Percentiles rank a stretch among this genome's conserved stretches.
Evolutionary conservation across 2,888 invertebrate species (phyloP).

Genomic region (Epiperipatus broadwayi): DNA sequence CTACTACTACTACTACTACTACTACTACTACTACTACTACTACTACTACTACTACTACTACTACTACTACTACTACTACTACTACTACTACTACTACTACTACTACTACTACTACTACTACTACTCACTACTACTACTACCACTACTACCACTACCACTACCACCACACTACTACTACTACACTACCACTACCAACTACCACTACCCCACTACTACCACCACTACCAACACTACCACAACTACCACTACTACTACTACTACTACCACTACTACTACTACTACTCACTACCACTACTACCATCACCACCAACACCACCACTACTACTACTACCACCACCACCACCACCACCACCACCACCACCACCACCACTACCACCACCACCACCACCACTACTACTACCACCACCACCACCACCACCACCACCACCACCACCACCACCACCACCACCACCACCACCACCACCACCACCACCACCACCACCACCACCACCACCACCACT

Average conservation of each 20-base stretch:
- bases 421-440: background rate
- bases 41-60: slow-evolving; percentile 3
- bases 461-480: slow-evolving; percentile 16
- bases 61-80: slow-evolving; percentile 1
- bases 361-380: slow-evolving; percentile 9
- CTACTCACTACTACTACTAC: too few species aligned
- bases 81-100: slow-evolving; percentile 5
- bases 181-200: too few species aligned
- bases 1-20: slow-evolving; percentile 3
- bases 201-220: too few species aligned
- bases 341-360: slow-evolving; percentile 10
- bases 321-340: slow-evolving; percentile 3
- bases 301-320: too few species aligned
- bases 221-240: too few species aligned
- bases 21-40: slow-evolving; percentile 3
- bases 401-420: background rate
- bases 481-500: slow-evolving; percentile 17
- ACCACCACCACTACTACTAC: slow-evolving; percentile 7
- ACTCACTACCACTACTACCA: too few species aligned
- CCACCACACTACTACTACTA: too few species aligned
- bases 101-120: slow-evolving; percentile 6
- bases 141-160: too few species aligned
- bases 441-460: slow-evolving; percentile 15
- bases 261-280: too few species aligned
- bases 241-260: too few species aligned